A percentile compares a stretch with the other conserved stretches of the same genome.
These are phyloP conservation scores for Mycteria americana DNA, from an alignment of 2,797 vertebrate genomes.

Conservation along the genomic window DNA sequence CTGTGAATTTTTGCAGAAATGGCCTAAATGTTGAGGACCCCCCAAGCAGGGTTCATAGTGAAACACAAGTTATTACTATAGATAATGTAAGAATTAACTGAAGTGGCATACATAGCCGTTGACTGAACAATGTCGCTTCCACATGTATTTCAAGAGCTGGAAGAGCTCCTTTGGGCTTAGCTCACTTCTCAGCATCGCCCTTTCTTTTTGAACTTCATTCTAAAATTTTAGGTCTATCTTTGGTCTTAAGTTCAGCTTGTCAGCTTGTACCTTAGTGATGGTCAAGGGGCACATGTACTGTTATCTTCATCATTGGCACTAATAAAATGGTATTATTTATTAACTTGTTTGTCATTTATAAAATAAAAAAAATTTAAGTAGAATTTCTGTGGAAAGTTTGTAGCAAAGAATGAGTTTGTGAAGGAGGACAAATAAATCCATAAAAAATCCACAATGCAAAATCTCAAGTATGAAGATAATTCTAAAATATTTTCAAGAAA, in stretches of 20 bases:
- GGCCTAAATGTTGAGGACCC: neutral
- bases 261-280: neutral
- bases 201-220: neutral
- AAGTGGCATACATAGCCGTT: fast-evolving
- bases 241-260: neutral
- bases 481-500: neutral
- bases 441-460: neutral
- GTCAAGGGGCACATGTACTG: neutral
- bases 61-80: neutral
- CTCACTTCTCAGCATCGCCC: neutral
- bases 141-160: neutral
- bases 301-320: neutral
- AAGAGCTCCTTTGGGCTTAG: neutral
- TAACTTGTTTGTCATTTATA: neutral
- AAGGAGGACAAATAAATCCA: neutral
- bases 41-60: neutral
- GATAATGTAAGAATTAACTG: neutral
- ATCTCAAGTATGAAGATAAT: neutral
- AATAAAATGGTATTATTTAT: neutral
- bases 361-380: neutral
- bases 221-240: neutral
- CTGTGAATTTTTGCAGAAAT: neutral
- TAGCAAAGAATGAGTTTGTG: neutral
- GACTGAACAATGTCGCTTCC: neutral
- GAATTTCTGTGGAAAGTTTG: neutral